Evolutionary conservation across 2,888 invertebrate genomes (phyloP), one percentile per base, ranked within the genome.

Genomic region (Brenthis ino): DNA sequence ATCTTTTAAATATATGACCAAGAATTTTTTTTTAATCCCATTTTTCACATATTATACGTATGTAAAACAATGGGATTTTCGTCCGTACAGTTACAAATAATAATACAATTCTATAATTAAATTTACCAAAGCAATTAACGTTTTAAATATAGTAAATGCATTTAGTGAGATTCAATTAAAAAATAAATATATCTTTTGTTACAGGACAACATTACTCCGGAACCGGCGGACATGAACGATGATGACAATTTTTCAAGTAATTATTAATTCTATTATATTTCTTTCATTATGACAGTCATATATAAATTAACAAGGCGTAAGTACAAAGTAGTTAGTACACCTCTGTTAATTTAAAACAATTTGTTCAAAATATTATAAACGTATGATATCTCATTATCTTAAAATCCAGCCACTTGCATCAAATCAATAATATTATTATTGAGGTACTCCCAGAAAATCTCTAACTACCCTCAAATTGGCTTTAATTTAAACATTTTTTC

Each of bases 241-340:
- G 96, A 96, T 75, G 96, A 96, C 77, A 95, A 95, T 78, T 96
- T 94, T 82, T 92, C 95, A 82, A 95, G 96, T 96, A 89, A 95
- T 95, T 90, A 75, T 33, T 48, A 47, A 48, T 53, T 20, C 20
- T 43, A 43, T 43, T 63, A 33, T 37, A 24, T 54, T 54, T 20
- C 11, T 14, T 63, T 43, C 12, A 37, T 37, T 53, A 63, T 50
- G 24, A 68, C 24, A 69, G 57, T 57, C 47, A 20, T 57, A 64
- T 16, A 16, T n/a, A 16, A 47, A 16, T 2, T 54, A 4, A 33
- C 20, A 11, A 28, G 5, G 13, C 13, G 20, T 24, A 54, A 43
- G 37, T 43, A 43, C 37, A 43, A 43, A 43, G 37, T 43, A 43
- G 37, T 43, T 43, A 43, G 37, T 8, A 43, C 8, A 43, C 11